Base-by-base conservation (phyloP, 2,797 vertebrate species). In the Coreius guichenoti region DNA sequence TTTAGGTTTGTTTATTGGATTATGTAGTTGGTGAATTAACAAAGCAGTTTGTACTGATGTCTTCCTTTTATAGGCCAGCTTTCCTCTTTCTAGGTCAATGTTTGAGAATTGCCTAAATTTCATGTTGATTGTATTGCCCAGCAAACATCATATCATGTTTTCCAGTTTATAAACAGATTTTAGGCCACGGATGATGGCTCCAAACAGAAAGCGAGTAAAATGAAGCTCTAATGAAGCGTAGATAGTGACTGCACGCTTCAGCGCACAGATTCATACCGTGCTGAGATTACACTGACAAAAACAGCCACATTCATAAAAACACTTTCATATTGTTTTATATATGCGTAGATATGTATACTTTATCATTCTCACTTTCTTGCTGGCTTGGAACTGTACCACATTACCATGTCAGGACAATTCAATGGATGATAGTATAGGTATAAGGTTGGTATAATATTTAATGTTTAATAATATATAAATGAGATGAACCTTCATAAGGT, bases 181-280 rank as follows among this genome's bases (percentile, higher is more conserved):
- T 72, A 73, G 63, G 21, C 26, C 82, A 69, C 21, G 43, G 36
- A 65, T 61, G 70, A 80, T 80, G 65, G 65, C 81, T 87, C 23
- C 23, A 43, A 73, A 80, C 26, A 83, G 75, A 73, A 67, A 83
- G 58, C 33, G 33, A 77, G 73, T 81, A 70, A 80, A 75, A 67
- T 29, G 33, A 69, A 68, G 47, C 33, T 39, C 63, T 87, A 84
- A 87, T 84, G 86, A 81, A 81, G 82, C 86, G 74, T 78, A 51
- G 65, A 76, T 29, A 81, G 61, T 61, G 72, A n/a, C 61, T 84
- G 65, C 77, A 81, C 1, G 78, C 82, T 47, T 84, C 86, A 70
- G 49, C 19, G 73, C 58, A 75, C 86, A 81, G 14, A 56, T 76
- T 80, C 77, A 69, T 65, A 81, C 61, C 70, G 54, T 3, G 2